Base-by-base conservation (phyloP, 1,140 invertebrate genomes). In the Drosophila cardini region DNA sequence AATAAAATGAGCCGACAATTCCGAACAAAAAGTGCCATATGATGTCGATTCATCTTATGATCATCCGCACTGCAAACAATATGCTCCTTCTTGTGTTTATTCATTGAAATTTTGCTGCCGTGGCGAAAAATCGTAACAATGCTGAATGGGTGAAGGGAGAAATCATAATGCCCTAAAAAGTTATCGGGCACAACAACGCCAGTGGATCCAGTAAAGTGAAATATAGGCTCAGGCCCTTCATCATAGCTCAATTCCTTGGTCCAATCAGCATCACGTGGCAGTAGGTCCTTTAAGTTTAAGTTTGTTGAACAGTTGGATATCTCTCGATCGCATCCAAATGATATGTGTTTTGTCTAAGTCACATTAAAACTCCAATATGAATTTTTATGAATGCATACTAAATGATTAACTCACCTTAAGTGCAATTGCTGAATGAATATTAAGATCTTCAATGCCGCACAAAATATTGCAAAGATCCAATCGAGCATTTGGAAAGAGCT, bases 21-120 rank as follows among this genome's bases (percentile, higher is more conserved):
- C 61, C 98, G 95, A 0, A 99, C 95, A 93, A 99, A 99, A 72
- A 99, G 93, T 5, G 98, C 97, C 93, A 99, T 99, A 93, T 99
- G 99, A 92, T 99, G 98, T 40, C 99, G 95, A 93, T 99, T 99
- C 97, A 99, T 98, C 94, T 98, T 98, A 87, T 99, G 98, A 92
- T 98, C 98, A 93, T 99, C 98, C 50, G 98, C 97, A 87, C 96
- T 97, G 92, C 98, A 99, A 15, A 99, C 92, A 70, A 99, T 96
- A 87, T 99, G 98, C 91, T 99, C 98, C 92, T 99, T 99, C 26
- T 95, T 93, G 80, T 98, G 97, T 77, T 97, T 97, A 91, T 98
- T 97, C 73, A 95, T 53, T 0, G 74, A 55, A 92, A 78, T 94
- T 92, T 36, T 67, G 26, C 61, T 90, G 15, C 71, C 73, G 52